These are phyloP conservation scores for Tiphia femorata DNA, from an alignment of 2,888 invertebrate genomes.

Conservation along the genomic window DNA sequence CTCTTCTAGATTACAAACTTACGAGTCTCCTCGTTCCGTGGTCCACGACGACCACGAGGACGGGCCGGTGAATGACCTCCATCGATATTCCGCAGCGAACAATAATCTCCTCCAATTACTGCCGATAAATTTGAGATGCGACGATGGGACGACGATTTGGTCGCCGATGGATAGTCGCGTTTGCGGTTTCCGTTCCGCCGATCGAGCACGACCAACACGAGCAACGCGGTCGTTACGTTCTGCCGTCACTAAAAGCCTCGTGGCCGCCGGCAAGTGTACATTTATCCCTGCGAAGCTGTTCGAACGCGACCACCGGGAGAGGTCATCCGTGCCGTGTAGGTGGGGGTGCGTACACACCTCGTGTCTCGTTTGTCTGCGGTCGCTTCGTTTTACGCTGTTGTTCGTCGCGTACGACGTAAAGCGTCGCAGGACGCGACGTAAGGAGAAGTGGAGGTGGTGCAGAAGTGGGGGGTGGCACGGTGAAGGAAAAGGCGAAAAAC, in stretches of 20 bases:
- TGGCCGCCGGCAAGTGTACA: slow-evolving; percentile 61
- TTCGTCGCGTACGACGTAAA: too few species aligned
- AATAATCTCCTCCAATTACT: background rate
- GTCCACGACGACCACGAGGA: slow-evolving; percentile 42
- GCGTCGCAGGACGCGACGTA: too few species aligned
- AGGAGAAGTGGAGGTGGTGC: too few species aligned
- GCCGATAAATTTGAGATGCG: slow-evolving; percentile 12
- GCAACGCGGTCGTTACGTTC: slow-evolving; percentile 31
- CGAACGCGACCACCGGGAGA: slow-evolving; percentile 62
- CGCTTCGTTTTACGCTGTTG: too few species aligned
- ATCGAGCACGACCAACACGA: slow-evolving; percentile 31
- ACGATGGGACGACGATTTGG: too few species aligned
- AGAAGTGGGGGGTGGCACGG: too few species aligned
- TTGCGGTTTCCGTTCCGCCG: slow-evolving; percentile 16
- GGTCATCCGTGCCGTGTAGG: slow-evolving; percentile 60
- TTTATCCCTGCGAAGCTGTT: slow-evolving; percentile 65
- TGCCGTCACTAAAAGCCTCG: slow-evolving; percentile 61
- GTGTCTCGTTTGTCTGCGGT: slow-evolving; percentile 2
- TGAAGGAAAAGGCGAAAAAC: too few species aligned
- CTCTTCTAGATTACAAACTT: slow-evolving; percentile 42
- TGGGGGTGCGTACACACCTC: slow-evolving; percentile 51
- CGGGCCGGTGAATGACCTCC: slow-evolving; percentile 54
- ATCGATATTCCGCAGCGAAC: slow-evolving; percentile 31
- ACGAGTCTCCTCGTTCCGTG: slow-evolving; percentile 45
- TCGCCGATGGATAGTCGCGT: background rate